Evolutionary conservation across 1,140 invertebrate species (phyloP).

Genomic region (Coenobita brevimanus): DNA sequence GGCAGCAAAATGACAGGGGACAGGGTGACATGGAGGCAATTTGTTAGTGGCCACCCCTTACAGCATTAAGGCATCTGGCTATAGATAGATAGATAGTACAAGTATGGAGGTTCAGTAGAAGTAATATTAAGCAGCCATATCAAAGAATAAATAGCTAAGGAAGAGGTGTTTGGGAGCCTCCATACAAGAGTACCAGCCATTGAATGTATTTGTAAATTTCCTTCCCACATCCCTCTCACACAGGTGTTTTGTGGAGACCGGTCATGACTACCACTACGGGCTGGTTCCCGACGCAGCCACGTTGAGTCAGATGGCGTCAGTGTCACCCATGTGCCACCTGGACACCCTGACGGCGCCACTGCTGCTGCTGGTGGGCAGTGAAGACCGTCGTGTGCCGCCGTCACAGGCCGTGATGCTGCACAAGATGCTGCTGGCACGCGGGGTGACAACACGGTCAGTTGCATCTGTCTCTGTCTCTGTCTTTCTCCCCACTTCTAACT

Average conservation of each 20-base stretch:
- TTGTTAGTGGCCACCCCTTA: too few species aligned
- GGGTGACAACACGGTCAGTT: constrained; percentile 47
- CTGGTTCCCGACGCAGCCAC: constrained; percentile 29
- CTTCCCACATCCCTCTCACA: too few species aligned
- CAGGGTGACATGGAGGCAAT: too few species aligned
- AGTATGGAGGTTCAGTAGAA: too few species aligned
- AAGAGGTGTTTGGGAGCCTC: too few species aligned
- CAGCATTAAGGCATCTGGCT: too few species aligned
- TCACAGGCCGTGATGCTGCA: constrained; percentile 17
- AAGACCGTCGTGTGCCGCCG: constrained; percentile 29
- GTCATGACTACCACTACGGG: background rate
- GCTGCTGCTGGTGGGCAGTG: constrained; percentile 32
- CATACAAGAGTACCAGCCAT: too few species aligned
- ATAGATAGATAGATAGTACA: too few species aligned
- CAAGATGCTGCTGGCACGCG: constrained; percentile 44
- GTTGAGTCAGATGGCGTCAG: constrained; percentile 14
- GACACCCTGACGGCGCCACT: constrained; percentile 37
- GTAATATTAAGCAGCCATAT: too few species aligned
- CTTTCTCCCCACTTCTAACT: background rate
- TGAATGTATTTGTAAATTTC: too few species aligned
- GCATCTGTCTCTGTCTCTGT: background rate
- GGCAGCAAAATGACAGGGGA: too few species aligned
- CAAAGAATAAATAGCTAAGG: too few species aligned
- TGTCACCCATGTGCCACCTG: constrained; percentile 36
- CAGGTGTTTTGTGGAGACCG: constrained; percentile 42